phyloP scores from a whole-genome alignment of 2,113 vertebrate species.

The Neolamprologus hecqui region DNA sequence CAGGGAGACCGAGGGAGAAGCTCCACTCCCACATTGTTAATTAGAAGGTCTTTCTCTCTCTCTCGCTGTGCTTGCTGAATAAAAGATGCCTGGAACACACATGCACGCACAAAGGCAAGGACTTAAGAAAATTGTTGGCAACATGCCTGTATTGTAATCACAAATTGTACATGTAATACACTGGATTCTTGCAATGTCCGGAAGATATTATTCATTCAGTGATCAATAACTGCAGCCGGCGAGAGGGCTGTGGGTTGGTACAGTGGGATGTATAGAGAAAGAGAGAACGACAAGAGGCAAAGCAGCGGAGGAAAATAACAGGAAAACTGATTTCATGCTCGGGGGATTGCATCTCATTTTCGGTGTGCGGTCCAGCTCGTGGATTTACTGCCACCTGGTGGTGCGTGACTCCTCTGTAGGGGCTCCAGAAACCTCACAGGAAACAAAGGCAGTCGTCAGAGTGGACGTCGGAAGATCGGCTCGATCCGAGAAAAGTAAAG shows the following conservation, averaged over 20 bases:
- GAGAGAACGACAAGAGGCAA: conserved; percentile 13
- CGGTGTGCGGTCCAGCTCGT: not conserved
- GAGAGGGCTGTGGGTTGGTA: not conserved
- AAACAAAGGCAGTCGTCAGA: not conserved
- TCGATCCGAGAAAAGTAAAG: not conserved
- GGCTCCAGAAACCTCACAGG: not conserved
- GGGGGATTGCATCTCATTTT: conserved; percentile 63
- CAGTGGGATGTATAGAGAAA: not conserved
- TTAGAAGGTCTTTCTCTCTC: conserved; percentile 45
- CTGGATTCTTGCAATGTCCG: conserved; percentile 11
- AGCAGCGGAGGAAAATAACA: conserved; percentile 48
- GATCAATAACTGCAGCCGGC: conserved; percentile 24
- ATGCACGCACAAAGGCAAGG: not conserved
- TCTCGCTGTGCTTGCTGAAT: conserved; percentile 11
- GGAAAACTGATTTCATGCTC: conserved; percentile 68
- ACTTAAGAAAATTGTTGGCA: not conserved
- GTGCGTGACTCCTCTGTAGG: not conserved
- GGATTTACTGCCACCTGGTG: conserved; percentile 64
- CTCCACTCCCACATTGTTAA: conserved; percentile 57
- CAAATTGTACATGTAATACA: not conserved
- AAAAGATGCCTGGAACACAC: not conserved
- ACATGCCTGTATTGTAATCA: not conserved
- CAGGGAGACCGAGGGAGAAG: conserved; percentile 5
- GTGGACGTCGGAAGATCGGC: not conserved
- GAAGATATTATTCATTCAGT: conserved; percentile 14